phyloP scores from a whole-genome alignment of 2,888 invertebrate species.

The Meganola albula region DNA sequence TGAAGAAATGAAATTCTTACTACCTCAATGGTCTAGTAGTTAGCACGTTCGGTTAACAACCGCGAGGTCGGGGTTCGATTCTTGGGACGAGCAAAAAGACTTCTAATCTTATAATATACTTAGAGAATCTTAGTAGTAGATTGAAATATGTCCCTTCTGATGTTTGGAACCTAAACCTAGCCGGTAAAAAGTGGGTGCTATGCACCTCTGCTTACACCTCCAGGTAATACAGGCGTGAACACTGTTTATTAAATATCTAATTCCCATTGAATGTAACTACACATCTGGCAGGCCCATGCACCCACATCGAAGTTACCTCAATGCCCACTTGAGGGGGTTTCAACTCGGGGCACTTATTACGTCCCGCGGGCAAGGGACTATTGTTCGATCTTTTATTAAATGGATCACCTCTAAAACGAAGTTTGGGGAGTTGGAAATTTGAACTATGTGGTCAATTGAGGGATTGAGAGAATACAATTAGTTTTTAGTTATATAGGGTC shows the following conservation, averaged over 20 bases:
- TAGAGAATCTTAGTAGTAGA: too few relatives aligned
- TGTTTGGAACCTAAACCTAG: not conserved
- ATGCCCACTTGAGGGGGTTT: conserved; percentile 27
- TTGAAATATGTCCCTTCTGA: too few relatives aligned
- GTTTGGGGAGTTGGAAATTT: conserved; percentile 12
- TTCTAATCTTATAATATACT: too few relatives aligned
- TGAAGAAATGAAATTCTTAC: too few relatives aligned
- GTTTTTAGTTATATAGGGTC: too few relatives aligned
- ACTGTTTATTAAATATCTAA: conserved; percentile 9
- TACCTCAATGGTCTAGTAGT: too few relatives aligned
- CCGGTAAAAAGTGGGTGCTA: too few relatives aligned
- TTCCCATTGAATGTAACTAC: conserved; percentile 22
- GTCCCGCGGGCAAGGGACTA: conserved; percentile 30
- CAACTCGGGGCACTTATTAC: conserved; percentile 27
- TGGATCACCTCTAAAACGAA: conserved; percentile 26
- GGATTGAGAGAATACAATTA: not conserved
- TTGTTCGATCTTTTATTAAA: conserved; percentile 34
- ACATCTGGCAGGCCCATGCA: conserved; percentile 27
- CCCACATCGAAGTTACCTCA: conserved; percentile 25
- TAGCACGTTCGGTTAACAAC: too few relatives aligned
- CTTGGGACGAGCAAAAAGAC: too few relatives aligned
- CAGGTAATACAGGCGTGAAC: too few relatives aligned
- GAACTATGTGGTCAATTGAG: conserved; percentile 4
- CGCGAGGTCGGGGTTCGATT: too few relatives aligned
- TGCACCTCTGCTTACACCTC: too few relatives aligned